phyloP scores from a whole-genome alignment of 2,888 invertebrate genomes.

The Lysandra coridon region DNA sequence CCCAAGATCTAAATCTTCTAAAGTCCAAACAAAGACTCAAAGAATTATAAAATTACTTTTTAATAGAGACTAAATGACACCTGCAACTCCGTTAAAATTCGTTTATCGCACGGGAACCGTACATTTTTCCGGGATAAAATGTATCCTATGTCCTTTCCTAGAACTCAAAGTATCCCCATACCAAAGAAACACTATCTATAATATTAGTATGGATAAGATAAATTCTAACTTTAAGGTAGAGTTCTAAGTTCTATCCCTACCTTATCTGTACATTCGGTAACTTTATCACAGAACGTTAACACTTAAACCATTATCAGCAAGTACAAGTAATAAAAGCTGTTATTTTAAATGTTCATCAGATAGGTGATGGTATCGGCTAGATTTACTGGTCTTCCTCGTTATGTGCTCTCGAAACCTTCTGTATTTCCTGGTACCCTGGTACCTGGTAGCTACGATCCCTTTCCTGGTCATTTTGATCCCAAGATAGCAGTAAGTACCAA shows the following conservation, averaged over 20 bases:
- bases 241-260: no score
- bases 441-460: neutral
- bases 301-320: neutral
- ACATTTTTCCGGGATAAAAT: no score
- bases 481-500: neutral
- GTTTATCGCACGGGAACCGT: no score
- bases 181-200: no score
- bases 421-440: neutral
- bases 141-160: no score
- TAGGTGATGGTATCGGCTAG: conserved; percentile 16
- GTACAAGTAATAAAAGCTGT: conserved; percentile 5
- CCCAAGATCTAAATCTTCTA: no score
- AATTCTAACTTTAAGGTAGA: no score
- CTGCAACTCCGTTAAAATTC: no score
- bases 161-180: no score
- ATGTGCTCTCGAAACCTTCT: neutral
- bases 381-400: conserved; percentile 28
- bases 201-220: no score
- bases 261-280: neutral
- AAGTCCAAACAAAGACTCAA: neutral
- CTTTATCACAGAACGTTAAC: neutral
- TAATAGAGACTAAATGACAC: no score
- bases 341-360: conserved; percentile 9
- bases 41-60: no score
- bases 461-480: neutral